Evolutionary conservation across 2,888 invertebrate genomes (phyloP), one percentile per base, ranked within the genome.

Genomic region (Atethmia centrago): DNA sequence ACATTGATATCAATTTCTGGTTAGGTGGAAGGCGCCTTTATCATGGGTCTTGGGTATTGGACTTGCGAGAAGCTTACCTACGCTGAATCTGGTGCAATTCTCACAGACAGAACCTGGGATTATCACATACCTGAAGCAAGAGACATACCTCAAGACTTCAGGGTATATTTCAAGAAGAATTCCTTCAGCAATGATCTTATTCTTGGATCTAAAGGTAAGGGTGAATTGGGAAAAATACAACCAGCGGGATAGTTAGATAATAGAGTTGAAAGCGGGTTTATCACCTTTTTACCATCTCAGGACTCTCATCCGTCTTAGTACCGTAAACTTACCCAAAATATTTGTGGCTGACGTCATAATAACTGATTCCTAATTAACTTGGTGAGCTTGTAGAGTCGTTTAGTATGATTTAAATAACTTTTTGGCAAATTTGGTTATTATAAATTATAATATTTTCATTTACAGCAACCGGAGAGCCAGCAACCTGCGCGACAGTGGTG

Each of bases 41-140:
- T 97, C 8, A 98, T 98, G 98, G 98, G 96, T 68, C 91, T 94
- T 7, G 98, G 98, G 1, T 97, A 97, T 85, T 98, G 97, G 97
- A 97, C 98, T 0, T 95, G 95, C 0, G 98, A 98, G 88, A 96
- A 97, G 72, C 90, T 98, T 63, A 94, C 97, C 0, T 97, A 97
- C 68, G 97, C 97, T 82, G 93, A 95, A 7, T 97, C 97, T 0
- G 98, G 98, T 0, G 96, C 97, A 82, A 90, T 98, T 2, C 93
- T 97, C 12, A 98, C 98, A 0, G 97, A 97, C 85, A 96, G 98
- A 74, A 98, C 98, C 14, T 98, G 98, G 98, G 97, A 97, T 77
- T 98, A 98, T 87, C 97, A 97, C 88, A 96, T 97, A 0, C 98
- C 98, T 0, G 97, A 97, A 40, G 97, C 97, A 0, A 97, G 97